These are phyloP conservation scores for Xestia c-nigrum DNA, from an alignment of 2,888 invertebrate genomes.

Conservation along the genomic window DNA sequence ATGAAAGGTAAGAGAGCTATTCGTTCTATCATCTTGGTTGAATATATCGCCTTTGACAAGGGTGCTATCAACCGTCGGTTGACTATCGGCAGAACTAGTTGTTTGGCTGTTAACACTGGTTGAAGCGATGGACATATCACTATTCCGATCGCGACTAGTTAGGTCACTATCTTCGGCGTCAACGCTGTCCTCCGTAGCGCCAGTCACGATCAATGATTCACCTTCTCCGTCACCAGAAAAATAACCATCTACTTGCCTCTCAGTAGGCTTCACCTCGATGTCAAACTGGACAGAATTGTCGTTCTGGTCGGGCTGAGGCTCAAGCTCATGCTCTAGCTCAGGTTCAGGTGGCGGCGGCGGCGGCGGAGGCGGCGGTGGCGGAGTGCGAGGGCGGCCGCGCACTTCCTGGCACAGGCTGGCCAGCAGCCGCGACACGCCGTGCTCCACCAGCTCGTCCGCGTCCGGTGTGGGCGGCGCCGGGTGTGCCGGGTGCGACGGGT, in stretches of 20 bases:
- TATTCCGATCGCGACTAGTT: slow-evolving; percentile 30
- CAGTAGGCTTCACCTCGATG: slow-evolving; percentile 70
- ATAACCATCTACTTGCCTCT: slow-evolving; percentile 26
- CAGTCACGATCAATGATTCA: slow-evolving; percentile 52
- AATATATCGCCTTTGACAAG: slow-evolving; percentile 46
- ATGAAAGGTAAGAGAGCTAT: slow-evolving; percentile 43
- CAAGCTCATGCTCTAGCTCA: slow-evolving; percentile 69
- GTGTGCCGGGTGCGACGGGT: slow-evolving; percentile 93
- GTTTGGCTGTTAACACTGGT: slow-evolving; percentile 41
- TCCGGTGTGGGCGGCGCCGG: slow-evolving; percentile 75
- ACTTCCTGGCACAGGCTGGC: slow-evolving; percentile 68
- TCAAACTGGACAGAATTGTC: slow-evolving; percentile 68
- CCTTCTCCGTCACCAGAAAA: slow-evolving; percentile 53
- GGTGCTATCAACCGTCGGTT: slow-evolving; percentile 29
- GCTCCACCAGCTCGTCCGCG: slow-evolving; percentile 23
- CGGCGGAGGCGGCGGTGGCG: slow-evolving; percentile 72
- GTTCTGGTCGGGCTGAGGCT: slow-evolving; percentile 52
- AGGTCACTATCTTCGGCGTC: slow-evolving; percentile 55
- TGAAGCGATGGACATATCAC: slow-evolving; percentile 25
- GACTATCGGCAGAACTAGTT: slow-evolving; percentile 27
- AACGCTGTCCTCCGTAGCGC: slow-evolving; percentile 54
- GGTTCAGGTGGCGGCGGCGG: slow-evolving; percentile 70
- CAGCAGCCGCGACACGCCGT: slow-evolving; percentile 29
- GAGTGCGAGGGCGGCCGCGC: slow-evolving; percentile 65
- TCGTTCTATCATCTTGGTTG: slow-evolving; percentile 26